Evolutionary conservation across 2,888 invertebrate species (phyloP).

Genomic region (Eurytoma californica): DNA sequence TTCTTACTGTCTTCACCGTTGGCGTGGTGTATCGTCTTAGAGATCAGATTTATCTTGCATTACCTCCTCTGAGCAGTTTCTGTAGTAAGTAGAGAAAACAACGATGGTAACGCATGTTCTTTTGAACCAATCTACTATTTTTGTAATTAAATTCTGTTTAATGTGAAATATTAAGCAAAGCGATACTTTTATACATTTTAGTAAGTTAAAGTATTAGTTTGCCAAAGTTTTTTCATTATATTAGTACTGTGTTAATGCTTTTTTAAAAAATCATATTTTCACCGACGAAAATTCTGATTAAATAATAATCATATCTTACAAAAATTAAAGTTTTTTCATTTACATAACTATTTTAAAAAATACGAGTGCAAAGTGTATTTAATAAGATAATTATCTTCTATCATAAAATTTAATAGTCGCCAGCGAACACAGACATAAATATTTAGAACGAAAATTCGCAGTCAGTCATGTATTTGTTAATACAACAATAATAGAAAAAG

Average conservation of each 20-base stretch:
- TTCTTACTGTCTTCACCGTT: constrained; percentile 16
- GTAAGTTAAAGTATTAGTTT: constrained; percentile 36
- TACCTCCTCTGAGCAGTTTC: constrained; percentile 71
- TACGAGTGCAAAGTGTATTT: constrained; percentile 16
- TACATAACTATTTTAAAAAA: constrained; percentile 34
- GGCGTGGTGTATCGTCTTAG: constrained; percentile 55
- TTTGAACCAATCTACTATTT: constrained; percentile 11
- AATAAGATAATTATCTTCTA: constrained; percentile 44
- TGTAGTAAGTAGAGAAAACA: constrained; percentile 56
- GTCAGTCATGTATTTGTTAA: constrained; percentile 49
- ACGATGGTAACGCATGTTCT: constrained; percentile 34
- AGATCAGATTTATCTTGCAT: constrained; percentile 68
- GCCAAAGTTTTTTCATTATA: neutral
- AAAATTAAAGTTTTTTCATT: constrained; percentile 34
- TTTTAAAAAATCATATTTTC: constrained; percentile 11
- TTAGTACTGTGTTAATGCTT: constrained; percentile 1
- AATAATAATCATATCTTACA: constrained; percentile 41
- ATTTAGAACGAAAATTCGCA: constrained; percentile 48
- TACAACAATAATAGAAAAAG: constrained; percentile 47
- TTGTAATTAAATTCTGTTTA: constrained; percentile 2
- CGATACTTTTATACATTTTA: constrained; percentile 43
- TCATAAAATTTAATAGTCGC: constrained; percentile 39
- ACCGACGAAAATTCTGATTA: constrained; percentile 26
- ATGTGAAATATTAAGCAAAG: constrained; percentile 40
- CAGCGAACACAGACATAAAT: constrained; percentile 52